Evolutionary conservation across 2,797 vertebrate genomes (phyloP).

Genomic region (Fringilla coelebs): DNA sequence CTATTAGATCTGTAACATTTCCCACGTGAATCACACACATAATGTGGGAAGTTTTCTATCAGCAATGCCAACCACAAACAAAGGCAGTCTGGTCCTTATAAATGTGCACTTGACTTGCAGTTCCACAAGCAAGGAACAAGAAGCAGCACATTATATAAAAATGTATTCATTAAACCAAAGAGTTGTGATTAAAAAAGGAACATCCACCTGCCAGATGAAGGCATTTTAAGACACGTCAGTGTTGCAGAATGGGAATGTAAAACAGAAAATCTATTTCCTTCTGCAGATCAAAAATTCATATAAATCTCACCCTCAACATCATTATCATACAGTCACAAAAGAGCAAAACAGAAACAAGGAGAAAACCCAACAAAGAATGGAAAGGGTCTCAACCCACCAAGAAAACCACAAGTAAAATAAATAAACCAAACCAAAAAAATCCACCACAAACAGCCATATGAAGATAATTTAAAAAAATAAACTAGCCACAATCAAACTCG

Average conservation of each 20-base stretch:
- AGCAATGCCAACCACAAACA: neutral
- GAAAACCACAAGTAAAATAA: neutral
- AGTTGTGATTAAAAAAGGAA: neutral
- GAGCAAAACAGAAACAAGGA: neutral
- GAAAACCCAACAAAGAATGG: neutral
- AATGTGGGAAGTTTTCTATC: neutral
- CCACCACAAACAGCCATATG: neutral
- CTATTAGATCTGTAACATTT: neutral
- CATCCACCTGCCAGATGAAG: neutral
- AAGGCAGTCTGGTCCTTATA: neutral
- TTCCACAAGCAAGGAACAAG: neutral
- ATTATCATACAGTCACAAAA: neutral
- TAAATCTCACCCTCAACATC: neutral
- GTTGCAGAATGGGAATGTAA: neutral
- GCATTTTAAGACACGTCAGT: neutral
- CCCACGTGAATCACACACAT: neutral
- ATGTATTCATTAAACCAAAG: neutral
- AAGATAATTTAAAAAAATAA: neutral
- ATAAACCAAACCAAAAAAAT: accelerated
- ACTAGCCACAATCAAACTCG: neutral
- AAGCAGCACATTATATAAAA: neutral
- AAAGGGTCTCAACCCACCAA: neutral
- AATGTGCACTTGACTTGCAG: neutral
- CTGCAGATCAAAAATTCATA: neutral
- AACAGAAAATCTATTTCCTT: neutral